These are phyloP conservation scores for Crocodylus rhombifer DNA, from an alignment of 2,797 vertebrate genomes.

Conservation along the genomic window DNA sequence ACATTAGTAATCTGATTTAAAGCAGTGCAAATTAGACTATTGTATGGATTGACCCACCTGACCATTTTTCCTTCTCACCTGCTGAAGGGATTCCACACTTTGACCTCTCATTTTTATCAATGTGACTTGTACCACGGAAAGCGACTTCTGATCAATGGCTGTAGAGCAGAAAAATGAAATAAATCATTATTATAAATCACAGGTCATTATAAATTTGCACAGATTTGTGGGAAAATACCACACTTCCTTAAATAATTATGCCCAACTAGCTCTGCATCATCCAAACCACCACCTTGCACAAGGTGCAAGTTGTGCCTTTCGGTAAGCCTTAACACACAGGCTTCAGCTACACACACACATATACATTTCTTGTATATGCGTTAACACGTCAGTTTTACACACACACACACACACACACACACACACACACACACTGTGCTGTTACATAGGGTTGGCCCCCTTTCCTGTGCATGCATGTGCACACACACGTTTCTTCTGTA, in stretches of 20 bases:
- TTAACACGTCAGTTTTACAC: too few species aligned
- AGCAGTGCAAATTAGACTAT: neutral
- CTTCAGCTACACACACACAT: too few species aligned
- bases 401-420: too few species aligned
- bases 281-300: neutral
- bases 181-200: neutral
- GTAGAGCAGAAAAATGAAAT: neutral
- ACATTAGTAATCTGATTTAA: neutral
- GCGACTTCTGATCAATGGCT: conserved; percentile 47
- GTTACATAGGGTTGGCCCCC: too few species aligned
- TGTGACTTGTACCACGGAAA: conserved; percentile 44
- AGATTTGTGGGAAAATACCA: neutral
- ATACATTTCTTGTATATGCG: too few species aligned
- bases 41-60: neutral
- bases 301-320: too few species aligned
- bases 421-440: too few species aligned
- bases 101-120: conserved; percentile 65
- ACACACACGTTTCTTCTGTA: too few species aligned
- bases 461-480: too few species aligned
- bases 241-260: neutral
- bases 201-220: neutral
- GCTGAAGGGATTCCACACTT: conserved; percentile 77
- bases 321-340: too few species aligned
- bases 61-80: conserved; percentile 75
- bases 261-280: neutral